Base-by-base conservation (phyloP, 2,888 invertebrate genomes). In the Papilio elwesi region DNA sequence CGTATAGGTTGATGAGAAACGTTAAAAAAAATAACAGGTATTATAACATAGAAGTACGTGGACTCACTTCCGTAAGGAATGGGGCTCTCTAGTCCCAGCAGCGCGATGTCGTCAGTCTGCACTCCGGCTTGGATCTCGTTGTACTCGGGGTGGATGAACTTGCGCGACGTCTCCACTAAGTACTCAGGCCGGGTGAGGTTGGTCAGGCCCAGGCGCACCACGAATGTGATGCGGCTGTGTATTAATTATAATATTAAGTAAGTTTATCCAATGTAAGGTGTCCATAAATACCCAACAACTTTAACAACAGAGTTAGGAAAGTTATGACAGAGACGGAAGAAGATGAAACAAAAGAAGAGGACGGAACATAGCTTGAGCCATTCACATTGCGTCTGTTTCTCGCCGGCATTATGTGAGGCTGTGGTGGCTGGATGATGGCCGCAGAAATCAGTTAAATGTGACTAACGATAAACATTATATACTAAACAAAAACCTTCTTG, bases 31-130 rank as follows among this genome's bases (percentile, higher is more conserved):
- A 7, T 43, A 43, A 43, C 8, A 43, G 43, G 9, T 9, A 43
- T 43, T 6, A 43, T 43, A 5, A 6, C 43, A 43, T 43, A 57
- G 15, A 51, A 51, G 36, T 43, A 57, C 67, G 43, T 9, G 43
- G 9, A 86, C 90, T 86, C 62, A 91, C 92, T 78, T 63, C 86
- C 81, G 68, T 85, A 90, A 0, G 78, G 68, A 0, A 92, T 82
- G 72, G 55, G 2, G 0, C 79, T 55, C 48, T 86, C 79, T 3
- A 91, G 71, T 0, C 85, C 87, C 0, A 91, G 6, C 0, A 92
- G 79, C 0, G 90, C 92, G 51, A 92, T 87, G 75, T 92, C 92
- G 38, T 84, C 83, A 0, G 90, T 87, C 81, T 91, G 91, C 2
- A 91, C 92, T 0, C 85, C 85, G 4, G 79, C 86, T 0, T 57